Percentiles rank a stretch among this genome's conserved stretches.
Conservation (phyloP, 2,797 vertebrate species). For the Sebastes matsubarae region DNA sequence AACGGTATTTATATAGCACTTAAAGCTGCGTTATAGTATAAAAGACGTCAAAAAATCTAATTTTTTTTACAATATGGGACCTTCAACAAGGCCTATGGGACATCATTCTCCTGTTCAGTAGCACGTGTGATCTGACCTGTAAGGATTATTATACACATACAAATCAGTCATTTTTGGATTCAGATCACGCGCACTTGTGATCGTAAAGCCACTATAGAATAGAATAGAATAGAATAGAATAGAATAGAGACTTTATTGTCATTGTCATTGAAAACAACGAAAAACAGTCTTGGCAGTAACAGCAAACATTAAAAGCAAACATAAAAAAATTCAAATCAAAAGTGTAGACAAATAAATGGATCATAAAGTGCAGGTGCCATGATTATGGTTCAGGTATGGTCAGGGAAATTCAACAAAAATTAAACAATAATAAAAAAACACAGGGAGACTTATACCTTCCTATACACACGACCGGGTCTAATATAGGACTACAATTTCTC, state of each 20-base stretch:
- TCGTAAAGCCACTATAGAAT: background rate
- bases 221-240: too few relatives aligned
- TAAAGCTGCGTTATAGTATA: too few relatives aligned
- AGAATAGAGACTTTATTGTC: too few relatives aligned
- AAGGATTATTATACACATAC: background rate
- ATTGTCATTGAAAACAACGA: too few relatives aligned
- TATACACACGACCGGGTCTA: background rate
- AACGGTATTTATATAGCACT: too few relatives aligned
- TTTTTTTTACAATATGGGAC: too few relatives aligned
- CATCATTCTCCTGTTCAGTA: conserved; percentile 13
- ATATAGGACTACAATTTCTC: background rate
- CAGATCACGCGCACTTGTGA: background rate
- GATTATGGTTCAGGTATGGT: too few relatives aligned
- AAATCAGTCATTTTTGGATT: background rate
- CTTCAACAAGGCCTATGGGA: conserved; percentile 11
- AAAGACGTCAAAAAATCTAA: rapidly evolving
- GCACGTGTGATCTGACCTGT: conserved; percentile 12
- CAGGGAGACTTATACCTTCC: background rate
- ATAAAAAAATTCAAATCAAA: too few relatives aligned
- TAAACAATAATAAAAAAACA: background rate
- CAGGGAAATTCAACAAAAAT: background rate
- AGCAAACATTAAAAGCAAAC: too few relatives aligned
- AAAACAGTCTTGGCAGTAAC: too few relatives aligned
- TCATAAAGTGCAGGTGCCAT: too few relatives aligned
- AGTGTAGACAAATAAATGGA: too few relatives aligned